These are phyloP conservation scores for Caenorhabditis sp. DNA, from an alignment of 2,888 invertebrate species.

Conservation along the genomic window DNA sequence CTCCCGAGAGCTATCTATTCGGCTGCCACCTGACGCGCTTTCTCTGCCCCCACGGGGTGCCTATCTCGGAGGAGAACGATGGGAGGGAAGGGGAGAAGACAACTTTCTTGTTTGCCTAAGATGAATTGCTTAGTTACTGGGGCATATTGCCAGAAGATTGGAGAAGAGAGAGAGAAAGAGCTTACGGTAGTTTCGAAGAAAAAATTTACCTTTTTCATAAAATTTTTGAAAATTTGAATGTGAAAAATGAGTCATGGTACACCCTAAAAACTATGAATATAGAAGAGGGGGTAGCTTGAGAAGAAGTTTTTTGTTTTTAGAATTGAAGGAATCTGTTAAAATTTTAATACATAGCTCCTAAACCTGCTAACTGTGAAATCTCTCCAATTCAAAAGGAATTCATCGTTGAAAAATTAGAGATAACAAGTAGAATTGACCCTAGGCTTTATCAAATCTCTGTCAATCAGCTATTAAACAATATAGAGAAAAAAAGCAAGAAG, in stretches of 20 bases:
- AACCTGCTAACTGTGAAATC: no score
- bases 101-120: slow-evolving; percentile 55
- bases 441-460: not conserved
- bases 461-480: no score
- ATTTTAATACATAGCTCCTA: no score
- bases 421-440: not conserved
- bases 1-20: slow-evolving; percentile 48
- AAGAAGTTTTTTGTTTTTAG: no score
- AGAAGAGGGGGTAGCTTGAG: no score
- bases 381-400: no score
- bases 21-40: slow-evolving; percentile 40
- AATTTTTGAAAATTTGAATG: no score
- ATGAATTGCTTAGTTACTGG: slow-evolving; percentile 62
- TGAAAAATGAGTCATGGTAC: no score
- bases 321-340: no score
- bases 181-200: slow-evolving; percentile 30
- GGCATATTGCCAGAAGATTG: slow-evolving; percentile 40
- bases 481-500: slow-evolving; percentile 1
- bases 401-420: not conserved
- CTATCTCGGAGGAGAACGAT: slow-evolving; percentile 39
- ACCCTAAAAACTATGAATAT: no score
- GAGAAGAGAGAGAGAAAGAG: not conserved
- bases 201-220: no score
- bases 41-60: slow-evolving; percentile 32
- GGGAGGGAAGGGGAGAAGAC: no score